A percentile compares a stretch with the other conserved stretches of the same genome.
Conservation (phyloP, 2,797 vertebrate species). For the Megaceryle alcyon region DNA sequence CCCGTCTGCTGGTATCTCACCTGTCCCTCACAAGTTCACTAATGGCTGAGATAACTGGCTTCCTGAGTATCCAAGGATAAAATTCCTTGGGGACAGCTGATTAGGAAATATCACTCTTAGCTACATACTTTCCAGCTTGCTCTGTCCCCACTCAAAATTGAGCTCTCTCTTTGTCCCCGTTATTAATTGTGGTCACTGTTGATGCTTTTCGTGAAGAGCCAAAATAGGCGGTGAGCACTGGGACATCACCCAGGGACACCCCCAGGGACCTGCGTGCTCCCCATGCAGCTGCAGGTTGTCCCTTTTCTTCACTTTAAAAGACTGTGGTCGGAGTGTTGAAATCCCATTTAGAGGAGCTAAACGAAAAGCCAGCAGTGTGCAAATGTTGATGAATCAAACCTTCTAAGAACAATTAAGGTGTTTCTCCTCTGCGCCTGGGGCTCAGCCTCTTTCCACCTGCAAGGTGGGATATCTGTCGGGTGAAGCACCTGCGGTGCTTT, state of each 20-base stretch:
- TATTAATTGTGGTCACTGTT: not conserved
- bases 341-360: not conserved
- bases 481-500: not conserved
- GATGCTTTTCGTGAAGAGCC: not conserved
- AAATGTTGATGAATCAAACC: not conserved
- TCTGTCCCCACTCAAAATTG: not conserved
- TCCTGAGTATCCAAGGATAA: not conserved
- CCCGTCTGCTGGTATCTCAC: conserved; percentile 64
- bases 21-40: conserved; percentile 69
- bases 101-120: conserved; percentile 32
- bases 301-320: not conserved
- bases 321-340: not conserved
- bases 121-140: not conserved
- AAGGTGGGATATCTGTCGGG: not conserved
- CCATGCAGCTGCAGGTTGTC: rapidly evolving
- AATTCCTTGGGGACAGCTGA: not conserved
- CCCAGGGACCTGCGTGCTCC: no score
- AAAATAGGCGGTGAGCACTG: rapidly evolving
- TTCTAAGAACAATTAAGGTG: rapidly evolving
- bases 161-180: not conserved
- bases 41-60: conserved; percentile 52
- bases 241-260: not conserved
- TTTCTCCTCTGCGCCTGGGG: not conserved
- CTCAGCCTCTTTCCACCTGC: not conserved
- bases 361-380: not conserved